Base-by-base conservation (phyloP, 2,888 invertebrate genomes). In the Salpingus planirostris region DNA sequence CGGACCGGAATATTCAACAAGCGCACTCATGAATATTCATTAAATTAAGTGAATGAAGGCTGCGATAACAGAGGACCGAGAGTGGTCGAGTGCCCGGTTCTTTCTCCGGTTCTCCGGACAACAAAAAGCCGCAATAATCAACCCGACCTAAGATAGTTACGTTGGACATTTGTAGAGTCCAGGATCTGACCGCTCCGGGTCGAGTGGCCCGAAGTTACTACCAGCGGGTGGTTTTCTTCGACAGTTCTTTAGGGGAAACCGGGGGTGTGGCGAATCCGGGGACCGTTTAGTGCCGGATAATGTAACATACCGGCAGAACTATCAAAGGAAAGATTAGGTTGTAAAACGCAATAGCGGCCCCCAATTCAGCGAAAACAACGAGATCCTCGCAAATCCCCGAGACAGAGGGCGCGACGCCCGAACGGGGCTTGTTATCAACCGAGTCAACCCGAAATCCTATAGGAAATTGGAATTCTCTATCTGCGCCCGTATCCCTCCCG, bases 21-120 rank as follows among this genome's bases (percentile, higher is more conserved):
- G 49, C 49, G 39, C 46, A 44, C 40, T 49, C 51, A 56, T 56
- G 54, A 54, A 56, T 55, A 56, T 56, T 55, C 56, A 56, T 55
- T 52, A 51, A 51, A 56, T 56, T 54, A 56, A 55, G 52, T 54
- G 53, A n/a, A n/a, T n/a, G n/a, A 53, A 52, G 51, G 51, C 49
- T 46, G 44, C 46, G 52, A 53, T 49, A 51, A 50, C 49, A 45
- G 43, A 44, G 46, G 49, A 44, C 42, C n/a, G n/a, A n/a, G n/a
- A n/a, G n/a, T n/a, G n/a, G n/a, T n/a, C n/a, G n/a, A n/a, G n/a
- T n/a, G n/a, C n/a, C n/a, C n/a, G n/a, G n/a, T n/a, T n/a, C n/a
- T n/a, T n/a, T n/a, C n/a, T n/a, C n/a, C n/a, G n/a, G n/a, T n/a
- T n/a, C n/a, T n/a, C n/a, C n/a, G n/a, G n/a, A n/a, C n/a, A n/a